Evolutionary conservation across 2,797 vertebrate species (phyloP).

Genomic region (Adrianichthys oophorus): DNA sequence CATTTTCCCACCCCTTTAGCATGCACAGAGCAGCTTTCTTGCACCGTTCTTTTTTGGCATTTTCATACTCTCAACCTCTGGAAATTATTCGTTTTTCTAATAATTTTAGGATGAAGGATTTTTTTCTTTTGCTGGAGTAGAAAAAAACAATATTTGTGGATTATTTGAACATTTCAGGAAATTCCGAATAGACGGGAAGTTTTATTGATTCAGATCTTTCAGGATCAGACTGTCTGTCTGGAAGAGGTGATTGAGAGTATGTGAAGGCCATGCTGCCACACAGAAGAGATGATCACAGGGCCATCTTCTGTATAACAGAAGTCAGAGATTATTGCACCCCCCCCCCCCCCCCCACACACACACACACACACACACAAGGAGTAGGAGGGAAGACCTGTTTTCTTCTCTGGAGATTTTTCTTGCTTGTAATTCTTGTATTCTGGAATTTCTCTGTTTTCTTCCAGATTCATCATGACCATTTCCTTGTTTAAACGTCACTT

Average conservation of each 20-base stretch:
- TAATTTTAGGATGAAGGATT: slow-evolving; percentile 21
- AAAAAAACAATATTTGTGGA: slow-evolving; percentile 7
- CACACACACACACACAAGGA: too few relatives aligned
- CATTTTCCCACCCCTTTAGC: background rate
- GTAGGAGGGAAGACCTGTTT: background rate
- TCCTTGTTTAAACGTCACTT: slow-evolving; percentile 46
- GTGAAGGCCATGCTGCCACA: slow-evolving; percentile 1
- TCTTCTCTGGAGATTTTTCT: background rate
- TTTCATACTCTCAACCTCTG: slow-evolving; percentile 34
- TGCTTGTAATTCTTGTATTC: slow-evolving; percentile 8
- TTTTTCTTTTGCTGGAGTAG: background rate
- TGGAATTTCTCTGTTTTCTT: slow-evolving; percentile 19
- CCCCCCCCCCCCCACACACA: too few relatives aligned
- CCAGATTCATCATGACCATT: slow-evolving; percentile 66
- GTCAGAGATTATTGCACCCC: too few relatives aligned
- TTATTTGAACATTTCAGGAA: slow-evolving; percentile 10
- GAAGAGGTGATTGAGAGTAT: slow-evolving; percentile 1
- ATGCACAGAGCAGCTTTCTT: slow-evolving; percentile 7
- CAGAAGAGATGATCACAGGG: slow-evolving; percentile 3
- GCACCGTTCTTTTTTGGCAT: background rate
- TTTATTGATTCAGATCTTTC: slow-evolving; percentile 12
- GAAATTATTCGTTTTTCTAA: slow-evolving; percentile 30
- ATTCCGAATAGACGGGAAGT: background rate
- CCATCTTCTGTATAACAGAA: background rate
- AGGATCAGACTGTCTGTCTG: slow-evolving; percentile 7